A percentile compares a stretch with the other conserved stretches of the same genome.
phyloP scores from a whole-genome alignment of 2,113 vertebrate species.

The Cheirogaleus medius region DNA sequence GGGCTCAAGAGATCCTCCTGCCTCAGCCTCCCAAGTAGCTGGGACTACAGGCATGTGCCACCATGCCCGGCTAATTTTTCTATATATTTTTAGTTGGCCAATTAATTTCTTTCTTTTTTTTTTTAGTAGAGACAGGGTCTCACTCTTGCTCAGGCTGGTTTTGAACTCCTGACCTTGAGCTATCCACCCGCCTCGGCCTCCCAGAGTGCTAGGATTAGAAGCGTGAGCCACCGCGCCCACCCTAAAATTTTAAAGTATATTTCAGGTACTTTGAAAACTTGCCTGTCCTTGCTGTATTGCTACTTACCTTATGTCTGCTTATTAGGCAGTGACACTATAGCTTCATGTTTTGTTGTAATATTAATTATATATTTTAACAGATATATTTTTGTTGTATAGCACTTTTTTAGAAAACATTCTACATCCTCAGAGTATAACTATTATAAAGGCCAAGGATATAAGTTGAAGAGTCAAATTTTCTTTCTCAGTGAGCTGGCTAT shows the following conservation, averaged over 20 bases:
- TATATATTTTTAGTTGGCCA: too few species aligned
- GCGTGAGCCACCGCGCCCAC: too few species aligned
- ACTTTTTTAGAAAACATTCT: not conserved
- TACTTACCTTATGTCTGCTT: not conserved
- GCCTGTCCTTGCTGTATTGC: not conserved
- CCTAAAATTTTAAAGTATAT: not conserved
- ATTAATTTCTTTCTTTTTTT: too few species aligned
- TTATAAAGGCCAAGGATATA: not conserved
- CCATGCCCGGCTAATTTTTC: too few species aligned
- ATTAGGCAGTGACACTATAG: not conserved
- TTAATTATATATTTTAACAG: not conserved
- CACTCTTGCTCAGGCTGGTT: too few species aligned
- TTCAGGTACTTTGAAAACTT: not conserved
- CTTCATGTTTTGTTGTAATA: conserved; percentile 2
- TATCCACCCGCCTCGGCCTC: too few species aligned
- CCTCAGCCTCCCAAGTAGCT: too few species aligned
- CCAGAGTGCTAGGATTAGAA: too few species aligned
- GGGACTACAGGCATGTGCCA: too few species aligned
- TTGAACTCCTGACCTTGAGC: too few species aligned
- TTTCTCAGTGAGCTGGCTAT: not conserved
- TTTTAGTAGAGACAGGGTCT: too few species aligned
- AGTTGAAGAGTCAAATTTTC: not conserved
- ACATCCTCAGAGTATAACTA: not conserved
- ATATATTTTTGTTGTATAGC: not conserved
- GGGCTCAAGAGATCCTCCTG: too few species aligned